A percentile compares a stretch with the other conserved stretches of the same genome.
These are phyloP conservation scores for Muscina levida DNA, from an alignment of 2,888 invertebrate genomes.

Conservation along the genomic window DNA sequence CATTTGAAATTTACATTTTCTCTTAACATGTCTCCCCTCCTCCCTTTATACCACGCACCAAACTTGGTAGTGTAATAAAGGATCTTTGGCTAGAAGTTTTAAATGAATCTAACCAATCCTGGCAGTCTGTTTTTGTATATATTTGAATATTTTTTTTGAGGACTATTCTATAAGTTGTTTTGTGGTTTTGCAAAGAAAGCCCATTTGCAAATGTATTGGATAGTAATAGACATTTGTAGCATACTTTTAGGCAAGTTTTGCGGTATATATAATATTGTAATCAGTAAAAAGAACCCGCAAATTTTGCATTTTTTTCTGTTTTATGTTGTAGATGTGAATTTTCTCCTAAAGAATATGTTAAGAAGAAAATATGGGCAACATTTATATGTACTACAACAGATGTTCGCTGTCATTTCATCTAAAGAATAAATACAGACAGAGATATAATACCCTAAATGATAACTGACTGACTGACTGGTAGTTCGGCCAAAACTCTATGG, in stretches of 20 bases:
- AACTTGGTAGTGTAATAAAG: no score
- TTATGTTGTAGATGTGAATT: neutral
- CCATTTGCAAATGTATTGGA: no score
- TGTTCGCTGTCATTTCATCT: conserved; percentile 6
- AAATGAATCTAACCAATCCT: neutral
- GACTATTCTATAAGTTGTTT: neutral
- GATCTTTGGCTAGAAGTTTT: no score
- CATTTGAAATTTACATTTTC: conserved; percentile 1
- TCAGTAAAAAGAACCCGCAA: conserved; percentile 3
- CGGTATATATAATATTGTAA: neutral
- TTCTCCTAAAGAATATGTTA: no score
- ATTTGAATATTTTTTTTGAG: conserved; percentile 10
- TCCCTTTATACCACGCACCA: no score
- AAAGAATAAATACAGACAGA: no score
- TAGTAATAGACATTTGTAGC: neutral
- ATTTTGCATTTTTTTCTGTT: conserved; percentile 3
- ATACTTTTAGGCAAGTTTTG: conserved; percentile 6
- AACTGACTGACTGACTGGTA: neutral
- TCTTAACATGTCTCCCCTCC: no score
- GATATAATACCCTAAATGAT: no score
- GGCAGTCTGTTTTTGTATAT: neutral
- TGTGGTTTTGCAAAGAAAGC: neutral
- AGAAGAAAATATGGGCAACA: no score
- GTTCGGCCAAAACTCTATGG: neutral
- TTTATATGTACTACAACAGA: conserved; percentile 1